Percentiles rank a stretch among this genome's conserved stretches.
phyloP scores from a whole-genome alignment of 2,113 vertebrate genomes.

The Dromas ardeola region DNA sequence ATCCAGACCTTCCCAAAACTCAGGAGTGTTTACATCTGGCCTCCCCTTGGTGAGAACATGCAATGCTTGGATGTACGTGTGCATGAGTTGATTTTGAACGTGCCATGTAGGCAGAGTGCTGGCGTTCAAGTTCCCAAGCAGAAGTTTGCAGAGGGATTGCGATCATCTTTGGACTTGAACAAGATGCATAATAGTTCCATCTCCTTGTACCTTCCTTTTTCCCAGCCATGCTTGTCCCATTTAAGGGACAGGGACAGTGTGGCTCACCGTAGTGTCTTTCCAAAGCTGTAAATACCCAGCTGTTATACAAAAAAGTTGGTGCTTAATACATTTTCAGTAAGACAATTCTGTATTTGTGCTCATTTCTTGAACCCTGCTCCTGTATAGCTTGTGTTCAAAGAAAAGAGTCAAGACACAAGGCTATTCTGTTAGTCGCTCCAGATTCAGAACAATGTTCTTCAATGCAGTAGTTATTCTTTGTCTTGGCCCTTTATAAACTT shows the following conservation, averaged over 20 bases:
- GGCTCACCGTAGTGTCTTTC: neutral
- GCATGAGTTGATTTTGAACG: neutral
- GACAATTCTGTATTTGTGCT: neutral
- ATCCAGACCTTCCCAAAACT: slow-evolving; percentile 23
- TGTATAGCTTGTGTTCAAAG: neutral
- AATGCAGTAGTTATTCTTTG: neutral
- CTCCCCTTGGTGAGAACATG: neutral
- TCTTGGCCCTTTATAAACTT: neutral
- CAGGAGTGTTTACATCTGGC: slow-evolving; percentile 18
- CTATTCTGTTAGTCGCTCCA: neutral
- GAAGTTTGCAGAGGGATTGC: neutral
- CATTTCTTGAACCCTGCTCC: neutral
- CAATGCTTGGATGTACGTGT: neutral
- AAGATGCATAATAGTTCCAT: neutral
- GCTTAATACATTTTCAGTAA: neutral
- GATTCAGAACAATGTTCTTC: neutral
- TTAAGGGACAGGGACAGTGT: neutral
- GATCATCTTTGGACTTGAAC: neutral
- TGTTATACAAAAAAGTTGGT: neutral
- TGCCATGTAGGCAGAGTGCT: neutral
- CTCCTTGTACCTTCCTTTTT: neutral
- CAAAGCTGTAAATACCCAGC: slow-evolving; percentile 24
- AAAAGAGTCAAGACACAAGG: neutral
- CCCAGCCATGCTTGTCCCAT: neutral
- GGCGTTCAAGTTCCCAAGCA: neutral